Conservation (phyloP, 1,140 invertebrate species). For the Hetaerina americana region DNA sequence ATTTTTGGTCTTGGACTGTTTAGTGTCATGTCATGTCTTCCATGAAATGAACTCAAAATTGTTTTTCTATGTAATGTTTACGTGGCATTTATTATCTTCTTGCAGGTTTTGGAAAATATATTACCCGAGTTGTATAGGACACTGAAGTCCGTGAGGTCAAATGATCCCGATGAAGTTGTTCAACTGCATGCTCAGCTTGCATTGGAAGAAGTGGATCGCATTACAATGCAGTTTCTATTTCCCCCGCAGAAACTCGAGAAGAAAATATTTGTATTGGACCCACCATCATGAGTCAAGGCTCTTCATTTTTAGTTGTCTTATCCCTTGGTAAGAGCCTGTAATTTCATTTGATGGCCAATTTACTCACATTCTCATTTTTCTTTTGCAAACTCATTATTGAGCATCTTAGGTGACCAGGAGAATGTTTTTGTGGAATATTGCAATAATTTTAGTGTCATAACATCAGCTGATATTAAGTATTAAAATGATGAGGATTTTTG, state of each 20-base stretch:
- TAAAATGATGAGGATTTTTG: too few relatives aligned
- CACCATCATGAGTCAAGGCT: conserved; percentile 9
- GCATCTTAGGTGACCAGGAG: too few relatives aligned
- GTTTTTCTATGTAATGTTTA: background rate
- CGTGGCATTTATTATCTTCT: conserved; percentile 14
- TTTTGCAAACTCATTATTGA: too few relatives aligned
- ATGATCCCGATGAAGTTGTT: conserved; percentile 51
- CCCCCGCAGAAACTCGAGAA: conserved; percentile 43
- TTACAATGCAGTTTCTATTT: conserved; percentile 48
- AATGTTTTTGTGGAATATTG: too few relatives aligned
- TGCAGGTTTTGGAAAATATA: conserved; percentile 45
- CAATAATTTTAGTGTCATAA: too few relatives aligned
- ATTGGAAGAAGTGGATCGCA: conserved; percentile 58
- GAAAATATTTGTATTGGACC: conserved; percentile 38
- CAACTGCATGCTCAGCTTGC: conserved; percentile 59
- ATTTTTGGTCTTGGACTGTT: too few relatives aligned
- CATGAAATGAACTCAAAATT: background rate
- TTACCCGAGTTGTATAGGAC: conserved; percentile 53
- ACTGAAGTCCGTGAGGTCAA: conserved; percentile 47
- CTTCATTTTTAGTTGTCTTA: background rate
- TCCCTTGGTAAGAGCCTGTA: background rate
- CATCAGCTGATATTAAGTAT: too few relatives aligned
- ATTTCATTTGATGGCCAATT: background rate
- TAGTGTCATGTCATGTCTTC: background rate
- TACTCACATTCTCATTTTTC: background rate